Percentiles rank a stretch among this genome's conserved stretches.
Evolutionary conservation across 2,888 invertebrate species (phyloP).

Genomic region (Dicyrtoma fusca): DNA sequence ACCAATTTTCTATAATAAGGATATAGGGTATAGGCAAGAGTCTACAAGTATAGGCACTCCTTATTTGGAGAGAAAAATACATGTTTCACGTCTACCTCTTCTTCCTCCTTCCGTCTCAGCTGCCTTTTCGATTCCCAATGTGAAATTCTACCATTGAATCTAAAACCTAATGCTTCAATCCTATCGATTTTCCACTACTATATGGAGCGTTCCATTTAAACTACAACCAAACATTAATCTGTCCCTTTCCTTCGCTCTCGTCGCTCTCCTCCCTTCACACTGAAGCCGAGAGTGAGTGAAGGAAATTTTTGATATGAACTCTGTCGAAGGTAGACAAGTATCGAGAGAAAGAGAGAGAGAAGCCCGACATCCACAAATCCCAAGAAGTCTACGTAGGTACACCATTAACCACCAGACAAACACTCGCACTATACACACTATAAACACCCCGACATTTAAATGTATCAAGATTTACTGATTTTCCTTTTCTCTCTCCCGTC

Average conservation of each 20-base stretch:
- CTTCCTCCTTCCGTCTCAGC: slow-evolving; percentile 4
- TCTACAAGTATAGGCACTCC: neutral
- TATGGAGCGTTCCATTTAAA: slow-evolving; percentile 10
- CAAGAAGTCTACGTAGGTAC: too few relatives aligned
- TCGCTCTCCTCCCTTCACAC: neutral
- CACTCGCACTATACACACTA: too few relatives aligned
- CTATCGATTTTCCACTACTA: slow-evolving; percentile 31
- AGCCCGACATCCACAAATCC: too few relatives aligned
- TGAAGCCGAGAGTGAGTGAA: too few relatives aligned
- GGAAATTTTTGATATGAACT: too few relatives aligned
- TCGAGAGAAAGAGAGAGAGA: neutral
- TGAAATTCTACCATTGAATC: slow-evolving; percentile 25
- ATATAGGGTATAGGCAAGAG: too few relatives aligned
- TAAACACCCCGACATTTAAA: too few relatives aligned
- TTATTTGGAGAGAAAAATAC: neutral
- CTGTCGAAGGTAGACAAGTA: too few relatives aligned
- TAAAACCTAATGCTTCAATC: slow-evolving; percentile 35
- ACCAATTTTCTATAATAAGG: neutral
- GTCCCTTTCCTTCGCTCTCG: slow-evolving; percentile 8
- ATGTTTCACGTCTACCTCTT: slow-evolving; percentile 9
- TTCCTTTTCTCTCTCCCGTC: too few relatives aligned
- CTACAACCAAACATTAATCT: slow-evolving; percentile 17
- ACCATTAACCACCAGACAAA: too few relatives aligned
- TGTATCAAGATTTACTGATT: too few relatives aligned
- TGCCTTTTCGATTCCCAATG: slow-evolving; percentile 31